Base-by-base conservation (phyloP, 2,888 invertebrate genomes). In the Cheilosia pagana region DNA sequence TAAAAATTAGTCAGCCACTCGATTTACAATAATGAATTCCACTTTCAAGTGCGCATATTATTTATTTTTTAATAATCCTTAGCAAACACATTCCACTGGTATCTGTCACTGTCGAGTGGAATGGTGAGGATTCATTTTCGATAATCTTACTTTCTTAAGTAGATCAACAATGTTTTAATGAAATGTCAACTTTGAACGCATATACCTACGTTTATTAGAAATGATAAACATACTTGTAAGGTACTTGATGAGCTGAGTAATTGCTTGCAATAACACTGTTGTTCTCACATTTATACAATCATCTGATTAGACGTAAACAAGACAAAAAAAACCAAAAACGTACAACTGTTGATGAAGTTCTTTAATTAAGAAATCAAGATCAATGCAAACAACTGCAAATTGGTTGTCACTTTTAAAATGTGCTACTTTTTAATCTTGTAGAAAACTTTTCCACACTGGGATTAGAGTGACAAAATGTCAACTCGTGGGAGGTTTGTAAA, bases 361-460 rank as follows among this genome's bases (percentile, higher is more conserved):
- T 43, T 43, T 60, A 6, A 60, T 60, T 28, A 43, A 31, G 31
- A 31, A 28, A 5, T 62, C 62, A 48, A 63, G 2, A 63, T 48
- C 21, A 63, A 35, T 35, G 48, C 8, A 63, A 63, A 48, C 62
- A 48, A n/a, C 31, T 48, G 21, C 12, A 43, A 21, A 31, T 31
- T 63, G 21, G 45, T 31, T 63, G 31, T n/a, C 19, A 31, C 14
- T 31, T 48, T 28, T 31, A 21, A 23, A 45, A 12, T 23, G 12
- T 12, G 10, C 4, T 23, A 6, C 14, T 21, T n/a, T 59, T n/a
- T n/a, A n/a, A n/a, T n/a, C n/a, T n/a, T n/a, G n/a, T n/a, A n/a
- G n/a, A n/a, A n/a, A n/a, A n/a, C n/a, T n/a, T n/a, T n/a, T n/a
- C n/a, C n/a, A n/a, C n/a, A n/a, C n/a, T n/a, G n/a, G n/a, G n/a